Conservation (phyloP, 1,140 invertebrate genomes). For the Octopus bimaculoides region DNA sequence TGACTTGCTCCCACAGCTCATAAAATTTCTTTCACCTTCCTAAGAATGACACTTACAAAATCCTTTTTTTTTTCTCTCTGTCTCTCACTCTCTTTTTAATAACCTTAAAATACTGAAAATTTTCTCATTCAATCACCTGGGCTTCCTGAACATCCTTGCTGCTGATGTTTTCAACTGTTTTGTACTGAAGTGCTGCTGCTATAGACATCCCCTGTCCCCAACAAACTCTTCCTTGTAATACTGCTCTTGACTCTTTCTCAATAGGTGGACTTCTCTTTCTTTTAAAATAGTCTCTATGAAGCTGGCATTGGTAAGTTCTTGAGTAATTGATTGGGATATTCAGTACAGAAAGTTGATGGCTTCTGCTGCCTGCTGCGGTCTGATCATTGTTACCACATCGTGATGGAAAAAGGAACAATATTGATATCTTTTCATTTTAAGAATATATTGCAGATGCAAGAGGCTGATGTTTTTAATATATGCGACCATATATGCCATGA, state of each 20-base stretch:
- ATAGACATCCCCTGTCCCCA: not conserved
- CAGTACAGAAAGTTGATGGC: conserved; percentile 8
- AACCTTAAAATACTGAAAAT: not conserved
- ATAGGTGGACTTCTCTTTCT: conserved; percentile 3
- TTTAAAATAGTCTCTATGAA: not conserved
- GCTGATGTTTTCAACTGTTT: conserved; percentile 6
- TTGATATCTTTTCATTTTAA: conserved; percentile 12
- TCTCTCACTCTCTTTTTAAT: not conserved
- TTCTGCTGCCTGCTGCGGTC: conserved; percentile 5
- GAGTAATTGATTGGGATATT: conserved; percentile 2
- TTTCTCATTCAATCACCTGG: not conserved
- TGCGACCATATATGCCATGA: conserved; percentile 11
- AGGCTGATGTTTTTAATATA: conserved; percentile 10
- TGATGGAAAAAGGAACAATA: conserved; percentile 4
- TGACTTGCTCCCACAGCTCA: conserved; percentile 4
- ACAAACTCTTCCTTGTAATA: not conserved
- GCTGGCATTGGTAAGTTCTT: conserved; percentile 9
- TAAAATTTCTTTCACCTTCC: too few relatives aligned
- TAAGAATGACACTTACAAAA: not conserved
- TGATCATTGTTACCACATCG: conserved; percentile 3
- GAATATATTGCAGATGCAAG: conserved; percentile 11
- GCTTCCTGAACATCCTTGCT: not conserved
- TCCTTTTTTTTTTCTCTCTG: not conserved
- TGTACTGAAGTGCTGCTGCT: conserved; percentile 10
- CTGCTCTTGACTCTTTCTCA: not conserved